Evolutionary conservation across 2,113 vertebrate genomes (phyloP).

Genomic region (Myocastor coypus): DNA sequence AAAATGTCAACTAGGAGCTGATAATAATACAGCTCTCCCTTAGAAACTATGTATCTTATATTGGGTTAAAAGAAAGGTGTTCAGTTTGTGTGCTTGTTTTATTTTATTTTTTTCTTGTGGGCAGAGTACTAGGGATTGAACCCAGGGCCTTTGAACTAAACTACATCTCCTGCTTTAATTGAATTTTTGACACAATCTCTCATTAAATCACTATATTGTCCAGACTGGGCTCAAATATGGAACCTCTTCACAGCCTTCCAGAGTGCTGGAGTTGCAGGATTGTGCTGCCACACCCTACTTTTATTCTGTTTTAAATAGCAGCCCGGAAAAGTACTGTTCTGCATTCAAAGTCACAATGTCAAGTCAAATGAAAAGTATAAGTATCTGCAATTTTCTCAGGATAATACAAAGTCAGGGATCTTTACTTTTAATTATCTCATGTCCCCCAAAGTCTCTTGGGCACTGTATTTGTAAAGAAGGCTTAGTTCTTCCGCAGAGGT

Average conservation of each 20-base stretch:
- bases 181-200: neutral
- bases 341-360: neutral
- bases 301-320: neutral
- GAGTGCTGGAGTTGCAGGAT: neutral
- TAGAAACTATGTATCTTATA: neutral
- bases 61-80: slow-evolving; percentile 4
- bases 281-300: neutral
- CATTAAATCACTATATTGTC: neutral
- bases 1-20: neutral
- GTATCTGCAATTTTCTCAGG: neutral
- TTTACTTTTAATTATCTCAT: neutral
- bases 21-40: neutral
- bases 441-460: neutral
- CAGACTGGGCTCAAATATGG: neutral
- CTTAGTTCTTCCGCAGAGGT: neutral
- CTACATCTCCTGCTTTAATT: neutral
- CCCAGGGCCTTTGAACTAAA: neutral
- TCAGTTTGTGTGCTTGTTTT: neutral
- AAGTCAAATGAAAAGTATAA: slow-evolving; percentile 19
- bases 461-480: neutral
- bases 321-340: neutral
- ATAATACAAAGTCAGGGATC: neutral
- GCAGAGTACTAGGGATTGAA: neutral
- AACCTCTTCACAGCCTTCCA: neutral
- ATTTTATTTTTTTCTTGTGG: neutral